Percentiles rank a stretch among this genome's conserved stretches.
phyloP scores from a whole-genome alignment of 1,140 invertebrate species.

The Aplysia californica region DNA sequence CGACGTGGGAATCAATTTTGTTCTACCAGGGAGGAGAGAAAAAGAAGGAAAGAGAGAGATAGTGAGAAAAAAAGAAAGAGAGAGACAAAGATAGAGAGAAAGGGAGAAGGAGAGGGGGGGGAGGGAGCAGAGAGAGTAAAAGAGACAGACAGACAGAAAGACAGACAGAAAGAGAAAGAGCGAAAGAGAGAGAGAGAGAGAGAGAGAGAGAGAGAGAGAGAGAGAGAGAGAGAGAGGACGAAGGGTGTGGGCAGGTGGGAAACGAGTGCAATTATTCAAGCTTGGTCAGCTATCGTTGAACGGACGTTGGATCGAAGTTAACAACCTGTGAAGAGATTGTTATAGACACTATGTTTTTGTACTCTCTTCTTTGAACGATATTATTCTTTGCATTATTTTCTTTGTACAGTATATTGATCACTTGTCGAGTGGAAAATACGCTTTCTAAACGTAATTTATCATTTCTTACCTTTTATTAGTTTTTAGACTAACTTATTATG shows the following conservation, averaged over 20 bases:
- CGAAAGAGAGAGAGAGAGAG: not conserved
- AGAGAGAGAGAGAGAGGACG: not conserved
- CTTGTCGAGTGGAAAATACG: no score
- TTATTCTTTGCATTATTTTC: not conserved
- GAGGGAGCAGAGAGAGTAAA: not conserved
- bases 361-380: not conserved
- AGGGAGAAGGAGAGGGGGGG: not conserved
- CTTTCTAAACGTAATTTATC: no score
- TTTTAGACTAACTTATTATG: not conserved
- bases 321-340: not conserved
- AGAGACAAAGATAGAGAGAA: no score
- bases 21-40: not conserved
- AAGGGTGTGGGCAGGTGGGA: not conserved
- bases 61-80: no score
- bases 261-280: not conserved
- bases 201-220: no score
- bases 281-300: not conserved
- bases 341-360: not conserved
- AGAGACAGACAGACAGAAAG: not conserved
- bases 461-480: no score
- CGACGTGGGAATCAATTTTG: no score
- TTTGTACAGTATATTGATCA: not conserved
- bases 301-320: not conserved
- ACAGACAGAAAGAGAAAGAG: no score
- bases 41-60: not conserved